Percentiles rank a stretch among this genome's conserved stretches.
phyloP scores from a whole-genome alignment of 2,113 vertebrate species.

The Lycocorax pyrrhopterus region DNA sequence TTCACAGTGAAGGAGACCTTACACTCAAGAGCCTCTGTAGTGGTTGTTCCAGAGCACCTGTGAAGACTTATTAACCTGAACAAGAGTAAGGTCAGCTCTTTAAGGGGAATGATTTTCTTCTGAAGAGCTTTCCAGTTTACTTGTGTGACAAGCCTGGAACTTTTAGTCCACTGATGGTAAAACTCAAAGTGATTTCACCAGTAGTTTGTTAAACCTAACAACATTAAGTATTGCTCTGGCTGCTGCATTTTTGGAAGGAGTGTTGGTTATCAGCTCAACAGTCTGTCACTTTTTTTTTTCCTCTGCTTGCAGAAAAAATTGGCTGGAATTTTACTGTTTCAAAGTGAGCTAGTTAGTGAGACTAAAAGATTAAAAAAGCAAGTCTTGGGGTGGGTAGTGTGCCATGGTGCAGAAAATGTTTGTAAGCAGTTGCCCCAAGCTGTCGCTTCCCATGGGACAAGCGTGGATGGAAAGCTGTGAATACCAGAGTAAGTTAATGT shows the following conservation, averaged over 20 bases:
- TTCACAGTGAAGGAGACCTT: neutral
- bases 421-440: neutral
- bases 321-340: neutral
- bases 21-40: neutral
- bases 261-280: neutral
- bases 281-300: neutral
- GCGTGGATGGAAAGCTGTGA: neutral
- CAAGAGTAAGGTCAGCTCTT: neutral
- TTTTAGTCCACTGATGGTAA: neutral
- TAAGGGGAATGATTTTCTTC: neutral
- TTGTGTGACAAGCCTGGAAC: fast-evolving
- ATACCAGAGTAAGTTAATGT: slow-evolving; percentile 43
- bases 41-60: neutral
- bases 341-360: neutral
- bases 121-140: neutral
- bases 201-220: neutral
- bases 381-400: neutral
- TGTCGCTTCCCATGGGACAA: neutral
- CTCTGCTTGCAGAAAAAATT: neutral
- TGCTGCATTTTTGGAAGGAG: neutral
- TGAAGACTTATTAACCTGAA: neutral
- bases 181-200: neutral
- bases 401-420: neutral
- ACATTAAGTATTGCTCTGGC: neutral
- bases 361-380: neutral